phyloP scores from a whole-genome alignment of 2,113 vertebrate genomes.

The Daubentonia madagascariensis region DNA sequence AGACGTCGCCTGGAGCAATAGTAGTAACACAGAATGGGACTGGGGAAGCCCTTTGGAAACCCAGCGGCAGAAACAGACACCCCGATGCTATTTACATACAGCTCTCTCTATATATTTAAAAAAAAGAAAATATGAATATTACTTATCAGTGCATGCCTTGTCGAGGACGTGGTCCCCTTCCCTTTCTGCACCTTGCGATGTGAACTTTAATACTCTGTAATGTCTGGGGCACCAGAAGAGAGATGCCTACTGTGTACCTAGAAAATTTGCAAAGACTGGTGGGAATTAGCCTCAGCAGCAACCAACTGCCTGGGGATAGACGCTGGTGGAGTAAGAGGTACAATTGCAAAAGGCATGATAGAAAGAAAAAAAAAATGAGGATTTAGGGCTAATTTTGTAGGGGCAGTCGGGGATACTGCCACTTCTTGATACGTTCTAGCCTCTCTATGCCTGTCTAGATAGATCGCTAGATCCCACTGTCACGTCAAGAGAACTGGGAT shows the following conservation, averaged over 20 bases:
- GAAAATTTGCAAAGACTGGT: conserved; percentile 26
- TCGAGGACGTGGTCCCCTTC: conserved; percentile 81
- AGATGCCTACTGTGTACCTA: conserved; percentile 65
- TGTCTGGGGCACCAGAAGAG: conserved; percentile 69
- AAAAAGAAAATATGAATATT: conserved; percentile 71
- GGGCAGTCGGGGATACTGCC: conserved; percentile 19
- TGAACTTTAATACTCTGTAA: conserved; percentile 77
- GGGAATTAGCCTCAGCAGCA: conserved; percentile 36
- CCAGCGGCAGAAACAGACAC: conserved; percentile 82
- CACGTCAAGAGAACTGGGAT: conserved; percentile 12
- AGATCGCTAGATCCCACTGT: not conserved
- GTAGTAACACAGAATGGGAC: conserved; percentile 74
- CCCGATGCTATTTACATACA: conserved; percentile 82
- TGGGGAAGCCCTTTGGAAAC: conserved; percentile 80
- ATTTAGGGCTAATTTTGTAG: not conserved
- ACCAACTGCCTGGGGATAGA: not conserved
- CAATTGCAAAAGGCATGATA: conserved; percentile 33
- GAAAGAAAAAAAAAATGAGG: not conserved
- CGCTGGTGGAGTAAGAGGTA: conserved; percentile 27
- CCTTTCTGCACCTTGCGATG: conserved; percentile 79
- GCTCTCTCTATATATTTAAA: conserved; percentile 62
- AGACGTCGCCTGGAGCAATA: conserved; percentile 74
- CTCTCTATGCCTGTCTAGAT: not conserved
- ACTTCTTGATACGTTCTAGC: conserved; percentile 26
- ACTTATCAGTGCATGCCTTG: conserved; percentile 84